Base-by-base conservation (phyloP, 1,140 invertebrate species). In the Trachelipus rathkii region DNA sequence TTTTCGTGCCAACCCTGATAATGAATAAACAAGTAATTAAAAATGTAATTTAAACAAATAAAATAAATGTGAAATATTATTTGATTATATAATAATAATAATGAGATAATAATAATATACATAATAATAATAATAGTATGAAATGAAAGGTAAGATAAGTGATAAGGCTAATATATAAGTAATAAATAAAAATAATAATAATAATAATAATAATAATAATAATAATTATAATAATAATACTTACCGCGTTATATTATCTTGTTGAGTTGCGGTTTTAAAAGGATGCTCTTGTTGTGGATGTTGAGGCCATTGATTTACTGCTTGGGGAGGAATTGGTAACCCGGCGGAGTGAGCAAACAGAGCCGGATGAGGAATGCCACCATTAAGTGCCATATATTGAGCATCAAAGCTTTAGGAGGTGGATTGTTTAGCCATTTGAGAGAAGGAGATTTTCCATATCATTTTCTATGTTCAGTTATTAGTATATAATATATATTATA, bases 371-470 rank as follows among this genome's bases (percentile, higher is more conserved):
- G 78, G 81, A 74, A 82, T 76, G 19, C 78, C 78, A 13, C 81
- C 81, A 44, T 80, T 81, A 43, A 80, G 72, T 71, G 78, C 81
- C 80, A 79, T 80, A 74, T 78, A 79, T 53, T 80, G 74, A 24
- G 73, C 82, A 80, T 82, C 50, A 81, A 67, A 24, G 80, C 75
- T 53, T 81, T 75, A 73, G 78, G 78, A 72, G 85, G 82, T 80
- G 94, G 94, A 87, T 95, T 95, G 88, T 96, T n/a, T n/a, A 97
- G 46, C 95, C 95, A 84, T 97, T 97, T 46, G 94, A 92, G 73
- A 97, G 87, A 9, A 95, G 94, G 94, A 33, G 93, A 95, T 97
- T 96, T 85, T 95, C 93, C 89, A 95, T 86, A 15, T 60, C 50
- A 19, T 60, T 60, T 60, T 60, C 50, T 60, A 19, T 19, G n/a